A percentile compares a stretch with the other conserved stretches of the same genome.
Conservation (phyloP, 1,140 invertebrate genomes). For the Ylistrum balloti region DNA sequence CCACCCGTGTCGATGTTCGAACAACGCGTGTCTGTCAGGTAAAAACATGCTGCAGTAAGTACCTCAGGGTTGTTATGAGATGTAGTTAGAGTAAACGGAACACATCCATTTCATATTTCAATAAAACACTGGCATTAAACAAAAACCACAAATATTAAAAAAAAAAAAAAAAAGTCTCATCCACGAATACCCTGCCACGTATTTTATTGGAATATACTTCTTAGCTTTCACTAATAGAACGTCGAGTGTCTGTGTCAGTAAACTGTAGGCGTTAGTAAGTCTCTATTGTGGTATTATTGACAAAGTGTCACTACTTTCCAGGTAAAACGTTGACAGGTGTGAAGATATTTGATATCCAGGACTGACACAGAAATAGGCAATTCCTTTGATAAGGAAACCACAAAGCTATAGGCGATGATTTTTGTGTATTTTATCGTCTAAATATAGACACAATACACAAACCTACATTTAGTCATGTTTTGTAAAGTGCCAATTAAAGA, state of each 20-base stretch:
- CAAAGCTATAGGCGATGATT: background rate
- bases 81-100: too few relatives aligned
- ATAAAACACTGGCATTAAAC: too few relatives aligned
- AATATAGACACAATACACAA: background rate
- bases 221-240: too few relatives aligned
- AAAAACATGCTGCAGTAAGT: too few relatives aligned
- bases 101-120: too few relatives aligned
- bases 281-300: background rate
- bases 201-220: too few relatives aligned
- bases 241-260: background rate
- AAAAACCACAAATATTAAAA: too few relatives aligned
- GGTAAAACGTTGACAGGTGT: background rate
- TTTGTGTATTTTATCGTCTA: background rate
- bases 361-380: background rate
- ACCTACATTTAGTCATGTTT: background rate
- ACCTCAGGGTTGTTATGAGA: too few relatives aligned
- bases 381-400: constrained; percentile 3
- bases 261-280: background rate
- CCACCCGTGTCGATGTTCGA: too few relatives aligned
- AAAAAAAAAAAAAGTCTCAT: too few relatives aligned
- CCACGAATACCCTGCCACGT: too few relatives aligned
- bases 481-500: background rate
- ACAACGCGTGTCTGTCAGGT: too few relatives aligned
- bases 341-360: background rate
- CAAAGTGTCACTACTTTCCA: background rate